These are phyloP conservation scores for Achatina immaculata DNA, from an alignment of 1,140 invertebrate genomes.

Conservation along the genomic window DNA sequence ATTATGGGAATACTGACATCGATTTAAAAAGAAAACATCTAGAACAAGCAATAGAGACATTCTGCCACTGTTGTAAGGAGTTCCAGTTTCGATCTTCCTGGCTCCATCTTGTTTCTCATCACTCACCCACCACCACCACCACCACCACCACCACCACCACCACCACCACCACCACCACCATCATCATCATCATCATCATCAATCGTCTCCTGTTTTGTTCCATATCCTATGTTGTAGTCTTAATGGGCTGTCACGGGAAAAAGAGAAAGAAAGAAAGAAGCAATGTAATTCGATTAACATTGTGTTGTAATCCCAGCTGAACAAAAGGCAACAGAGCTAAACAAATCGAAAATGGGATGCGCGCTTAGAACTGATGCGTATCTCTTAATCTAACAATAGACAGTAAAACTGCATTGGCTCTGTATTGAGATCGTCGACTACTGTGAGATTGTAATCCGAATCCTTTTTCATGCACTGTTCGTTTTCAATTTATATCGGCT, in stretches of 20 bases:
- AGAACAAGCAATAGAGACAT: too few species aligned
- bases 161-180: neutral
- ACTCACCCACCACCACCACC: neutral
- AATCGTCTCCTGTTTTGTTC: neutral
- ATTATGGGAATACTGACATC: too few species aligned
- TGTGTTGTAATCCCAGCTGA: neutral
- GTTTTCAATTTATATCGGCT: slow-evolving; percentile 14
- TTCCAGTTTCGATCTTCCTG: too few species aligned
- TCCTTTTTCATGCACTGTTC: slow-evolving; percentile 10
- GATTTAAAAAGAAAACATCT: too few species aligned
- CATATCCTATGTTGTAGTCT: neutral
- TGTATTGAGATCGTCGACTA: neutral
- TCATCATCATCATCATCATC: neutral
- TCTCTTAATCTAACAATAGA: neutral
- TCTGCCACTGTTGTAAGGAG: too few species aligned
- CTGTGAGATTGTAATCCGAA: slow-evolving; percentile 1
- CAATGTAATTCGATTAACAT: neutral
- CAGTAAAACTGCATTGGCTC: neutral
- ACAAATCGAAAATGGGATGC: slow-evolving; percentile 4
- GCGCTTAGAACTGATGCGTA: slow-evolving; percentile 18
- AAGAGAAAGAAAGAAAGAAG: neutral
- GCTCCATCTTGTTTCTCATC: too few species aligned
- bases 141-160: neutral
- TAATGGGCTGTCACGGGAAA: neutral
- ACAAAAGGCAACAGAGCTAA: slow-evolving; percentile 5